Evolutionary conservation across 2,113 vertebrate species (phyloP), one percentile per base, ranked within the genome.

Genomic region (Rhea pennata): DNA sequence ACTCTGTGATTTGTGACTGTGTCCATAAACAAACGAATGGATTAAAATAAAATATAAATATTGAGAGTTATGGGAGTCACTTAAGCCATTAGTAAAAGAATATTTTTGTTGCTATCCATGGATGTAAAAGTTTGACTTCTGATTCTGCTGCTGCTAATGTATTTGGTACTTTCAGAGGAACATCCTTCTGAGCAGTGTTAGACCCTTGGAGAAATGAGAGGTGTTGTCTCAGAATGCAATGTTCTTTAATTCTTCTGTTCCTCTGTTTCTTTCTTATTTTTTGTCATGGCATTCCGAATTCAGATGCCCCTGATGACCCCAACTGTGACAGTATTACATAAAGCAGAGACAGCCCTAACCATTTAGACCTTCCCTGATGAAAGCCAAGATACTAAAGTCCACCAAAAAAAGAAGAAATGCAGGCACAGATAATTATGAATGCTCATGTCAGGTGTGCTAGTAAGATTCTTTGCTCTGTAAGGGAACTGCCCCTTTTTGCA

Each of bases 21-120:
- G 46, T 71, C 39, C 46, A 40, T 74, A 88, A 88, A 26, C 36
- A 74, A 90, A 81, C 16, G 62, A 86, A 84, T 80, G 10, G 65
- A 94, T 94, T 90, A 90, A 86, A 87, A 71, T n/a, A 5, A 94
- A 69, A 88, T 89, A 81, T 83, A 90, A 94, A 84, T 73, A 65
- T 17, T 81, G 19, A 74, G 62, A 90, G 81, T 40, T 22, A 87
- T 19, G 59, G 10, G 33, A 79, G 15, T 81, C 42, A 79, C 20
- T 86, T 93, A n/a, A 87, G 13, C n/a, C 46, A 48, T 73, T 84
- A 89, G 56, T 46, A 91, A 64, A 77, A 76, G 13, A 88, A 39
- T 1, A 40, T 75, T 78, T 94, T 87, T 70, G 3, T 67, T 73
- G 61, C 42, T 39, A 46, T 54, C 15, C 19, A n/a, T 3, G 53